Base-by-base conservation (phyloP, 64 coral and sea anemone genomes). In the Pocillopora verrucosa region DNA sequence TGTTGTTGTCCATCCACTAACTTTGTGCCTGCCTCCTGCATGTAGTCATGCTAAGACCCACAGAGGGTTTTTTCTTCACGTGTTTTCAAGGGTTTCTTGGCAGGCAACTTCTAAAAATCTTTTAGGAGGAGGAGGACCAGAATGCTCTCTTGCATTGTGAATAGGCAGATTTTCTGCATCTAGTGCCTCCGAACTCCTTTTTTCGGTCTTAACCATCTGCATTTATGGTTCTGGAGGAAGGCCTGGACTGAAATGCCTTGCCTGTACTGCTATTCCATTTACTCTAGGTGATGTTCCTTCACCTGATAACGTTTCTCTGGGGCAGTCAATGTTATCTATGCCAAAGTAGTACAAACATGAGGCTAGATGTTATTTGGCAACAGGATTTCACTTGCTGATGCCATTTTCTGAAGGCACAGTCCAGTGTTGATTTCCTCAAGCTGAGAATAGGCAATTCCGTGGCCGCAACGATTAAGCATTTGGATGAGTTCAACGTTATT, bases 401-500 rank as follows among this genome's bases (percentile, higher is more conserved):
- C 61, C 75, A 41, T 80, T 62, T 94, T 94, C 75, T 94, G 87
- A 15, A 94, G 72, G 22, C 87, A 94, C 20, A 94, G 87, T 35
- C 88, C 57, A 57, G 87, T 85, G 73, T 89, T 65, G 19, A 86
- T 79, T 59, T 94, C 92, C 64, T 94, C 88, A 19, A 90, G 64
- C 76, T 94, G 79, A 72, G 92, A 90, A 80, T 87, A 92, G 19
- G 91, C 73, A 51, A 93, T 64, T 19, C 84, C 76, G 59, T 94
- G 92, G 7, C 92, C 88, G 11, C 90, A 79, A 61, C 92, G 51
- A 77, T 94, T 94, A 14, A 94, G 64, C 12, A 94, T 37, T 67
- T 94, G 83, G 58, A 94, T 90, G 73, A 94, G 76, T 60, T 94
- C 80, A 36, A 90, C 92, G 57, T 94, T 94, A 6, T 88, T 88